Conservation (phyloP, 2,797 vertebrate species). For the Monodelphis domestica region DNA sequence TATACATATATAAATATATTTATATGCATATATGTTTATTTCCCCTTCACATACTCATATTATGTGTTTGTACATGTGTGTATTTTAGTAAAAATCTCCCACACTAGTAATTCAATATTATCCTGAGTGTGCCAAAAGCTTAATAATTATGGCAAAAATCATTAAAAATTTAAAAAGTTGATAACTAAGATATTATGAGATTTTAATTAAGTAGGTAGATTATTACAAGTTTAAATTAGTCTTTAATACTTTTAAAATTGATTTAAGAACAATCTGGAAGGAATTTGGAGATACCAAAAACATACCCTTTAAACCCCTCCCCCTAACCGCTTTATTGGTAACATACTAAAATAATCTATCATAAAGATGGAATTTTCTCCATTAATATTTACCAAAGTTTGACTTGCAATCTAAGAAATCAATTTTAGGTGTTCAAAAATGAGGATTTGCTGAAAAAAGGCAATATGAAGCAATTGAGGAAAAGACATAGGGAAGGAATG, state of each 20-base stretch:
- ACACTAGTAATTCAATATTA: not conserved
- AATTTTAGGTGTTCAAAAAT: not conserved
- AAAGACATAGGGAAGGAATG: not conserved
- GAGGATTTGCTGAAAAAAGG: not conserved
- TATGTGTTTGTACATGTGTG: not conserved
- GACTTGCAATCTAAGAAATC: not conserved
- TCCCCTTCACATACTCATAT: too few relatives aligned
- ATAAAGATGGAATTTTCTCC: not conserved
- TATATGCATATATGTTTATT: too few relatives aligned
- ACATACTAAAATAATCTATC: not conserved
- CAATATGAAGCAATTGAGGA: not conserved
- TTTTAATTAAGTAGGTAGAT: not conserved
- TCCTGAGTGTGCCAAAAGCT: not conserved
- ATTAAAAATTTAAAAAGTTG: not conserved
- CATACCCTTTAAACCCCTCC: not conserved
- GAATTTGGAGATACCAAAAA: not conserved
- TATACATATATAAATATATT: too few relatives aligned
- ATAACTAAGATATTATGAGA: not conserved
- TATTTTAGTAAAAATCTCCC: not conserved
- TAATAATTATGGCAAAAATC: not conserved
- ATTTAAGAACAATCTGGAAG: not conserved
- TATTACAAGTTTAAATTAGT: not conserved
- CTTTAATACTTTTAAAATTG: not conserved
- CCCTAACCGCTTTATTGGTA: not conserved
- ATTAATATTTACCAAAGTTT: not conserved